phyloP scores from a whole-genome alignment of 2,888 invertebrate species.

The Protophormia terraenovae region DNA sequence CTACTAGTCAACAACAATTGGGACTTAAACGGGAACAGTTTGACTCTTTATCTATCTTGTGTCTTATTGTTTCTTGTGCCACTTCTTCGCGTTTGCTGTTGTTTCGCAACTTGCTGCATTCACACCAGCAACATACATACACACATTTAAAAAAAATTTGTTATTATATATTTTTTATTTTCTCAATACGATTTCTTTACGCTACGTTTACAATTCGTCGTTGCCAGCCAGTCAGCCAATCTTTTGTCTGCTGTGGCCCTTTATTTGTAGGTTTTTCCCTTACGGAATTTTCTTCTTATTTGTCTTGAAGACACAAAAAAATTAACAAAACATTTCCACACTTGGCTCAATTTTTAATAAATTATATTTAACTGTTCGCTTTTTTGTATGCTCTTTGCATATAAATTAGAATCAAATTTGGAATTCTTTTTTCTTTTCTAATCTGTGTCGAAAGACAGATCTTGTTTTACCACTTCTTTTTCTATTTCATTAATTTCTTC shows the following conservation, averaged over 20 bases:
- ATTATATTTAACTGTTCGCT: constrained; percentile 22
- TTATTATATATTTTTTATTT: constrained; percentile 15
- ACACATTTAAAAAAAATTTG: constrained; percentile 2
- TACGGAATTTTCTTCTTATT: not conserved
- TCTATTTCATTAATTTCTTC: constrained; percentile 63
- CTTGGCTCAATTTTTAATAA: constrained; percentile 11
- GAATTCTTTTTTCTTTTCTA: constrained; percentile 58
- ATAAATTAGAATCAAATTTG: constrained; percentile 58
- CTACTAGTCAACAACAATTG: constrained; percentile 37
- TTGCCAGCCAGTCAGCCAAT: constrained; percentile 21
- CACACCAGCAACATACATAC: constrained; percentile 49
- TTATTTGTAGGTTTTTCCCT: constrained; percentile 27
- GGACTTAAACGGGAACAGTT: constrained; percentile 52
- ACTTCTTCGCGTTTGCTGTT: constrained; percentile 54
- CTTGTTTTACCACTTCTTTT: constrained; percentile 66
- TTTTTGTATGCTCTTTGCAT: constrained; percentile 48
- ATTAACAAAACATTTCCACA: constrained; percentile 4
- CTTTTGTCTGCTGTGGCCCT: constrained; percentile 54
- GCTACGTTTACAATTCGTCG: constrained; percentile 66
- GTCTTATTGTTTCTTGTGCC: constrained; percentile 59
- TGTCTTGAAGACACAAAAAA: not conserved
- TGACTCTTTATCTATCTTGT: constrained; percentile 25
- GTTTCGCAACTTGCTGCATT: constrained; percentile 67
- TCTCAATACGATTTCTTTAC: constrained; percentile 48
- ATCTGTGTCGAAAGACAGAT: constrained; percentile 65